Percentiles rank a stretch among this genome's conserved stretches.
These are phyloP conservation scores for Cephus sareptanus DNA, from an alignment of 2,888 invertebrate genomes.

Conservation along the genomic window DNA sequence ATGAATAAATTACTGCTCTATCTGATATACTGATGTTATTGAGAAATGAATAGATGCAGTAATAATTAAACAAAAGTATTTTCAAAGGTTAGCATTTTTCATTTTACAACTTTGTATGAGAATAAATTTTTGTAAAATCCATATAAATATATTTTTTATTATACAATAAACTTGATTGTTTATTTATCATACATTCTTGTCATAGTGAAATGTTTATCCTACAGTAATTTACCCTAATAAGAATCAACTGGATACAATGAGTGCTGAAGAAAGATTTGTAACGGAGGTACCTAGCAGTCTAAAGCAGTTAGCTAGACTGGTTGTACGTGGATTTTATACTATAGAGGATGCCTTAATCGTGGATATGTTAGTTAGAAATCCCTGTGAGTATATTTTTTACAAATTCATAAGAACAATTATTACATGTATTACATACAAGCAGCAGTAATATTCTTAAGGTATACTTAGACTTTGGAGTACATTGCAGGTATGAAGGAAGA, in stretches of 20 bases:
- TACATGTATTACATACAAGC: neutral
- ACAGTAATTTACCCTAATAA: neutral
- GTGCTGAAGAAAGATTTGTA: slow-evolving; percentile 80
- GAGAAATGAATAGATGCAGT: slow-evolving; percentile 3
- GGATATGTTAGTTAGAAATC: slow-evolving; percentile 95
- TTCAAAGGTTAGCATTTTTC: neutral
- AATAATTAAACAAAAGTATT: neutral
- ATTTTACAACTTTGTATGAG: neutral
- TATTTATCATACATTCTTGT: neutral
- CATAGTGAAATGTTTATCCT: neutral
- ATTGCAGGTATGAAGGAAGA: slow-evolving; percentile 85
- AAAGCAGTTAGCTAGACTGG: slow-evolving; percentile 90
- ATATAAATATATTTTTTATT: neutral
- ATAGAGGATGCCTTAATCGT: slow-evolving; percentile 95
- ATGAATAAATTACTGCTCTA: neutral
- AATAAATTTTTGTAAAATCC: neutral
- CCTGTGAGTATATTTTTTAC: slow-evolving; percentile 74
- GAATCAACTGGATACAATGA: slow-evolving; percentile 53
- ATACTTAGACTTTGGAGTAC: neutral
- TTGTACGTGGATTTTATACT: slow-evolving; percentile 92
- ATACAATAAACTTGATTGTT: neutral
- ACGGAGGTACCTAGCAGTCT: slow-evolving; percentile 94
- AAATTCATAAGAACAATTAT: neutral
- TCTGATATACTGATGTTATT: neutral
- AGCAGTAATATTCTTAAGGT: neutral